Conservation (phyloP, 2,888 invertebrate species). For the Drosophila tanythrix region DNA sequence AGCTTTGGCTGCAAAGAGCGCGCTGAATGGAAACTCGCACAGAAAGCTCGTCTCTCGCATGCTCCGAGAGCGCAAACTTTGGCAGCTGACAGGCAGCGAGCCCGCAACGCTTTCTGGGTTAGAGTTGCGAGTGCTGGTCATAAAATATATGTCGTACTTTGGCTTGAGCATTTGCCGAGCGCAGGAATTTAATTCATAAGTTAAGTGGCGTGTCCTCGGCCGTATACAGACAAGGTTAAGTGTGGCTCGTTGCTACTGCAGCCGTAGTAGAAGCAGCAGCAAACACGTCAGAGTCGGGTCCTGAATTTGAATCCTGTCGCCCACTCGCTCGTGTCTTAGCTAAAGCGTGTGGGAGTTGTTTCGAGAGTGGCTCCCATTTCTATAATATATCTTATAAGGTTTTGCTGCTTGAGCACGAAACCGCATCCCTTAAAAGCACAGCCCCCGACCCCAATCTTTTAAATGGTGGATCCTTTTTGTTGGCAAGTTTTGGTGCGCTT, state of each 20-base stretch:
- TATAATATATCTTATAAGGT: constrained; percentile 34
- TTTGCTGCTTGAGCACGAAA: constrained; percentile 68
- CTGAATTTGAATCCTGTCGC: constrained; percentile 26
- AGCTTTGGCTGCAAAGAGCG: constrained; percentile 37
- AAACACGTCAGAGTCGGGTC: constrained; percentile 56
- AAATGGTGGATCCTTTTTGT: constrained; percentile 37
- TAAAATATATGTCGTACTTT: constrained; percentile 47
- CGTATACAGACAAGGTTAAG: constrained; percentile 75
- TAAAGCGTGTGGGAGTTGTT: constrained; percentile 27
- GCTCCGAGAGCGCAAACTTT: constrained; percentile 14
- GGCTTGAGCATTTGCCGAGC: constrained; percentile 52
- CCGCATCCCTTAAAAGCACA: constrained; percentile 21
- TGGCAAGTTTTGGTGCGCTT: constrained; percentile 32
- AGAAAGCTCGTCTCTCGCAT: constrained; percentile 31
- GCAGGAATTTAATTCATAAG: constrained; percentile 75
- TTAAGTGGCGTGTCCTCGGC: constrained; percentile 76
- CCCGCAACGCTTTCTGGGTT: constrained; percentile 53
- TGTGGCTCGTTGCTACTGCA: constrained; percentile 44
- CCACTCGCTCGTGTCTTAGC: constrained; percentile 16
- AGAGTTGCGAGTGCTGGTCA: constrained; percentile 52
- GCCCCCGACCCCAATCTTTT: constrained; percentile 23
- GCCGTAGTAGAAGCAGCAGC: constrained; percentile 12
- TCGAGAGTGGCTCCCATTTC: constrained; percentile 25
- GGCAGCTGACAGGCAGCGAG: constrained; percentile 17
- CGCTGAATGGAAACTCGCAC: constrained; percentile 65